Base-by-base conservation (phyloP, 2,797 vertebrate genomes). In the Muscicapa striata region DNA sequence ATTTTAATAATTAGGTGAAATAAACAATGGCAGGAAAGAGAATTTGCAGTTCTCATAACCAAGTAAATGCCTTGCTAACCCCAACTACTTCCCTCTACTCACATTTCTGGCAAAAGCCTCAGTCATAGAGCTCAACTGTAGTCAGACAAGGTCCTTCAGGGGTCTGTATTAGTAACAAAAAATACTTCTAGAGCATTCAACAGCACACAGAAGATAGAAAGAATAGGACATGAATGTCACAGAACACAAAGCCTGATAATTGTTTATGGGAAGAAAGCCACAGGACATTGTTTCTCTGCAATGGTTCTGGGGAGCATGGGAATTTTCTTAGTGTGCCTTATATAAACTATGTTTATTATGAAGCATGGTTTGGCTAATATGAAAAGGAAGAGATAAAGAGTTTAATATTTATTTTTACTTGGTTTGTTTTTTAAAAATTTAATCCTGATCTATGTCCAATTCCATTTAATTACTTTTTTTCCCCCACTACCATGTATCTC, bases 321-420 rank as follows among this genome's bases (percentile, higher is more conserved):
- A 95, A 94, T 94, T 91, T 92, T 38, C n/a, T 34, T 6, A 45
- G 23, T 34, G 16, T 69, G 57, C 49, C 66, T 81, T 41, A 43
- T 51, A 64, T 52, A 66, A 77, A 52, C 40, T 72, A 11, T 46
- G 52, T 84, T 96, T 96, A 83, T 96, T 93, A 92, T 63, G 52
- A 79, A 63, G 52, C 34, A 77, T 63, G 38, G 14, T 49, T 64
- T 55, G 29, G 45, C 15, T 95, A 84, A 89, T 90, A 91, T 29
- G 40, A 80, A 88, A 83, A 67, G 55, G 85, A 88, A 77, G 54
- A 54, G 43, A 48, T 36, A 90, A 52, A 70, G 19, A 23, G 4
- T 26, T 70, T 73, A 9, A 14, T 85, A 90, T 94, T 97, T 94
- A 92, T 94, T 96, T 74, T 21, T 66, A 68, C 51, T 80, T 82